Percentiles rank a stretch among this genome's conserved stretches.
phyloP scores from a whole-genome alignment of 37 sponge, comb jelly and placozoan species.

The Aplysina aerophoba region DNA sequence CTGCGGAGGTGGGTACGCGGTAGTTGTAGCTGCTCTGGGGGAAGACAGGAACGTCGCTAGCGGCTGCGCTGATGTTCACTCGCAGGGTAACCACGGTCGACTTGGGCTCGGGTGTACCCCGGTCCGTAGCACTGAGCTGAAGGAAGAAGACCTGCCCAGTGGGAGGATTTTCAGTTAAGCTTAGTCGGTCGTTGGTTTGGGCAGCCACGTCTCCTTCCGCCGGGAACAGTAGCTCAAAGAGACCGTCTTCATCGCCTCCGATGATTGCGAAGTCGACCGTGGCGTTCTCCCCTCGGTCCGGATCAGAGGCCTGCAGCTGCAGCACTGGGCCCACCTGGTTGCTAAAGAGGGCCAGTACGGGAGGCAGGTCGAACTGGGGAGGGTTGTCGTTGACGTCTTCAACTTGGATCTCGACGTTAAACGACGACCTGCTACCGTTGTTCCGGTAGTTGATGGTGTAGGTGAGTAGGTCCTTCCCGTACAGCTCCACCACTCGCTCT shows the following conservation, averaged over 20 bases:
- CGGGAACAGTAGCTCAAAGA: conserved; percentile 34
- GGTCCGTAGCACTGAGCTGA: not conserved
- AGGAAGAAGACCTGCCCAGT: not conserved
- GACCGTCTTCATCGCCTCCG: conserved; percentile 47
- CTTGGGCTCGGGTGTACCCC: not conserved
- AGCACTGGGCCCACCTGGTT: conserved; percentile 18
- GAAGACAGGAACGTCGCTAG: conserved; percentile 9
- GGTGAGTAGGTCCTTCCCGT: conserved; percentile 7
- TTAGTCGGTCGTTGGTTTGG: not conserved
- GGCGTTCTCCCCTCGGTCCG: conserved; percentile 67
- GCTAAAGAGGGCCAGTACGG: conserved; percentile 22
- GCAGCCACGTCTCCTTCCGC: not conserved
- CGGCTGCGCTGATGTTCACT: conserved; percentile 8
- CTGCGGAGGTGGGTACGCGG: not conserved
- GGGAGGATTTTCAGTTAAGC: not conserved
- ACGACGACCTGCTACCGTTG: not conserved
- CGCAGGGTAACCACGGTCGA: not conserved
- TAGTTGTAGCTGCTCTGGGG: not conserved
- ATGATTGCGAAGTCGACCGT: conserved; percentile 46
- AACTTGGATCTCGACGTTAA: conserved; percentile 32
- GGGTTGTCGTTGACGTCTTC: conserved; percentile 67
- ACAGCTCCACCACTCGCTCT: conserved; percentile 37
- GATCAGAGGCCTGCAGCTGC: conserved; percentile 46
- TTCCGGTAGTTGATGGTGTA: conserved; percentile 33
- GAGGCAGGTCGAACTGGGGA: conserved; percentile 56